These are phyloP conservation scores for Metopia argyrocephala DNA, from an alignment of 2,888 invertebrate genomes.

Conservation along the genomic window DNA sequence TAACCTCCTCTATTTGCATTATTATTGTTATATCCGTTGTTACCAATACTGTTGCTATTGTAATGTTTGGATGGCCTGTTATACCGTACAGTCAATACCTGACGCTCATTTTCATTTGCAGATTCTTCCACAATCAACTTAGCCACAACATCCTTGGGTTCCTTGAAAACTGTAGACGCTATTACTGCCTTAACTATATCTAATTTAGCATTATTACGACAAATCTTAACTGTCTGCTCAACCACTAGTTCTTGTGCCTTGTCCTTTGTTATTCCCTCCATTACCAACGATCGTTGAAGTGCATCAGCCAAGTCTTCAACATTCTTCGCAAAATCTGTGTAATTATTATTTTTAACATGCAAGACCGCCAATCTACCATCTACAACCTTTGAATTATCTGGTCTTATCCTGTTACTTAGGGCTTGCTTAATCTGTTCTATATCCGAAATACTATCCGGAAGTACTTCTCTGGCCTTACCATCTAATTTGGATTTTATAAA, in stretches of 20 bases:
- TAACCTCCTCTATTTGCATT: not conserved
- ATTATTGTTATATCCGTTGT: not conserved
- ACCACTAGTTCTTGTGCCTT: constrained; percentile 1
- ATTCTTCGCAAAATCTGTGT: not conserved
- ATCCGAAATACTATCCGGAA: not conserved
- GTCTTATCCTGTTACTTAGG: not conserved
- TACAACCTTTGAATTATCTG: too few relatives aligned
- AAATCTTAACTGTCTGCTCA: not conserved
- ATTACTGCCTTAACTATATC: not conserved
- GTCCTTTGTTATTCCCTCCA: not conserved
- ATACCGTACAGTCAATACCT: not conserved
- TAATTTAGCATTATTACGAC: not conserved
- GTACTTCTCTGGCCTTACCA: not conserved
- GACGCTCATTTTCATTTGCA: not conserved
- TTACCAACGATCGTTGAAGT: not conserved
- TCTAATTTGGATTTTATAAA: too few relatives aligned
- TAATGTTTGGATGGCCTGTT: not conserved
- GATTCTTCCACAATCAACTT: not conserved
- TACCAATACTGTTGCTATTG: not conserved
- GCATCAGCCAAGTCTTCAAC: constrained; percentile 7
- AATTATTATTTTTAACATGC: constrained; percentile 2
- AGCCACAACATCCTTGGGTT: not conserved
- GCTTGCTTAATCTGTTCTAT: constrained; percentile 7
- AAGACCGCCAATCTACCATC: not conserved
- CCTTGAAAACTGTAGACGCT: constrained; percentile 2